These are phyloP conservation scores for Synergus itoensis DNA, from an alignment of 2,888 invertebrate species.

Conservation along the genomic window DNA sequence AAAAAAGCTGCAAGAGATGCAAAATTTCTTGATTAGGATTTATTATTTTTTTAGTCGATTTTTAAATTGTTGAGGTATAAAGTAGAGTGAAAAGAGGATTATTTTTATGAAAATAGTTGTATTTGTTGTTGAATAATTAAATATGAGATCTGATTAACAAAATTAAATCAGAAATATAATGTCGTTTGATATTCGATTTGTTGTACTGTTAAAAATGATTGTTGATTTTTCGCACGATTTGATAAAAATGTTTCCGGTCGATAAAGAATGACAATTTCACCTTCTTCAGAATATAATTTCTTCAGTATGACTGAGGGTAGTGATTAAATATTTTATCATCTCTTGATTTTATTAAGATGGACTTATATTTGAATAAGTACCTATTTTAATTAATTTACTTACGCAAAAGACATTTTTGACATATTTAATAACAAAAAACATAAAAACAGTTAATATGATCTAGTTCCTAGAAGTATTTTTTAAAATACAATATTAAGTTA, in stretches of 20 bases:
- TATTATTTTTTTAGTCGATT: neutral
- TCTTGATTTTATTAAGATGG: conserved; percentile 20
- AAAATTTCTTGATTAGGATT: neutral
- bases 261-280: neutral
- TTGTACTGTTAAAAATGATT: neutral
- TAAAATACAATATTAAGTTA: conserved; percentile 29
- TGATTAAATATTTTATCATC: conserved; percentile 23
- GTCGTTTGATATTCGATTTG: neutral
- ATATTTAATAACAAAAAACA: conserved; percentile 25
- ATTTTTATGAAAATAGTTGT: neutral
- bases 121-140: neutral
- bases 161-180: neutral
- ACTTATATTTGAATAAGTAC: conserved; percentile 9
- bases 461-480: conserved; percentile 1
- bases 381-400: neutral
- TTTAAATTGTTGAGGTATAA: neutral
- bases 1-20: too few relatives aligned
- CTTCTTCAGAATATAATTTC: neutral
- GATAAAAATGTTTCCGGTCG: neutral
- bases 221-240: neutral
- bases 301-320: neutral
- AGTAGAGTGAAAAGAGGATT: neutral
- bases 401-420: conserved; percentile 9
- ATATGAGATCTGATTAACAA: neutral
- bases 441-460: conserved; percentile 16